Conservation (phyloP, 2,888 invertebrate species). For the Teleogryllus oceanicus region DNA sequence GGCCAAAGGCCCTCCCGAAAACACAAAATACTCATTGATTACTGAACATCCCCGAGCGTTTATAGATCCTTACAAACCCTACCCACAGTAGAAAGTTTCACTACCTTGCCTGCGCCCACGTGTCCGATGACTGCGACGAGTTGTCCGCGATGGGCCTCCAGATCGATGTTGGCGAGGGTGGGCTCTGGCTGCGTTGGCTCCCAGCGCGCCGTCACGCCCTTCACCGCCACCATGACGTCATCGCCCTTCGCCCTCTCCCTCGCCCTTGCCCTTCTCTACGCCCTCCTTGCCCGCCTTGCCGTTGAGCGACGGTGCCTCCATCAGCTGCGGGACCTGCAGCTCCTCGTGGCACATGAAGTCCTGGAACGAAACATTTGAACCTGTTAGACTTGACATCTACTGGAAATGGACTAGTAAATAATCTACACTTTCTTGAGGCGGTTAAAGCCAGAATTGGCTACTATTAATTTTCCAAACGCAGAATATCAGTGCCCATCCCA, state of each 20-base stretch:
- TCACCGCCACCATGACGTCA: slow-evolving; percentile 19
- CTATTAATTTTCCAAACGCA: too few relatives aligned
- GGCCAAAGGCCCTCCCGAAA: too few relatives aligned
- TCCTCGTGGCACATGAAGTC: not conserved
- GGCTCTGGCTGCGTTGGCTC: slow-evolving; percentile 45
- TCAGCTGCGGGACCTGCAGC: not conserved
- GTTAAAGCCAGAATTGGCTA: too few relatives aligned
- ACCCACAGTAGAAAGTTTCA: slow-evolving; percentile 21
- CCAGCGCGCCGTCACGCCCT: slow-evolving; percentile 29
- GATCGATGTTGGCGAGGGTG: slow-evolving; percentile 54
- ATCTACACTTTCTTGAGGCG: rapidly evolving
- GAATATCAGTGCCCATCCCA: too few relatives aligned
- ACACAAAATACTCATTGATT: too few relatives aligned
- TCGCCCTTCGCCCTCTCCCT: not conserved
- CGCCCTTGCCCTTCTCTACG: too few relatives aligned
- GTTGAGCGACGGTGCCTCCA: not conserved
- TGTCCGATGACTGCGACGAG: slow-evolving; percentile 40
- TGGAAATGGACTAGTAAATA: too few relatives aligned
- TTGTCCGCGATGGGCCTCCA: slow-evolving; percentile 33
- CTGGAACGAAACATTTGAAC: not conserved
- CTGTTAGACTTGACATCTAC: too few relatives aligned
- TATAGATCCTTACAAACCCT: too few relatives aligned
- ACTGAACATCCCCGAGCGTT: too few relatives aligned
- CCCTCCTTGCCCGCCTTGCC: not conserved
- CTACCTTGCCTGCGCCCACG: slow-evolving; percentile 41